A percentile compares a stretch with the other conserved stretches of the same genome.
These are phyloP conservation scores for Sebastes trivittatus DNA, from an alignment of 2,797 vertebrate species.

Conservation along the genomic window DNA sequence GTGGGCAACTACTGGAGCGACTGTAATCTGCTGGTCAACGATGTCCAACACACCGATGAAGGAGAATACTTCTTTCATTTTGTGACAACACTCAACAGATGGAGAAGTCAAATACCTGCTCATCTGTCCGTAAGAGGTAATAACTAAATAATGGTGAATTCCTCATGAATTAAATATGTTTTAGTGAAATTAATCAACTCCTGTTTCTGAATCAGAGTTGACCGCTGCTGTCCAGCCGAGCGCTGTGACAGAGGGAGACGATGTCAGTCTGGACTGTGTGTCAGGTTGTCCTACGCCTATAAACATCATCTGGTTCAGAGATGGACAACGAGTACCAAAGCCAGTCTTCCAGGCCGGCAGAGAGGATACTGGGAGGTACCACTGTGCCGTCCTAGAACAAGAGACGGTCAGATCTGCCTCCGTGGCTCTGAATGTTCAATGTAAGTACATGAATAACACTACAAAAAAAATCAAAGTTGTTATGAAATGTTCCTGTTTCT, in stretches of 20 bases:
- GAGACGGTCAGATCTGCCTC: slow-evolving; percentile 23
- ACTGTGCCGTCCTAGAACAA: slow-evolving; percentile 46
- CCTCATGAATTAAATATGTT: background rate
- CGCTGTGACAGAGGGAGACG: slow-evolving; percentile 56
- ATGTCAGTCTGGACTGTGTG: slow-evolving; percentile 45
- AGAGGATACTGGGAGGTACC: slow-evolving; percentile 62
- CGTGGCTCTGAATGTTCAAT: slow-evolving; percentile 61
- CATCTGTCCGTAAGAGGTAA: slow-evolving; percentile 59
- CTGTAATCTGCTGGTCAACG: slow-evolving; percentile 57
- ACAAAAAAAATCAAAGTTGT: background rate
- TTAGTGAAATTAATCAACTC: background rate
- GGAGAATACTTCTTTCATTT: slow-evolving; percentile 51
- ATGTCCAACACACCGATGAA: slow-evolving; percentile 24
- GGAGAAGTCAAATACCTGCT: rapidly evolving
- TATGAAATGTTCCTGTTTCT: background rate
- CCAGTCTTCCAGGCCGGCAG: slow-evolving; percentile 33
- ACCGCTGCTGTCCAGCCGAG: slow-evolving; percentile 29
- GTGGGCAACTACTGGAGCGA: background rate
- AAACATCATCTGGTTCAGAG: slow-evolving; percentile 47
- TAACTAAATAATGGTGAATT: background rate
- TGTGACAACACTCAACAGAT: rapidly evolving
- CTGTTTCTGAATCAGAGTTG: slow-evolving; percentile 41
- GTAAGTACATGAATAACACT: slow-evolving; percentile 29
- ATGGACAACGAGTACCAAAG: slow-evolving; percentile 13
- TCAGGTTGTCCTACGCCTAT: slow-evolving; percentile 10